Evolutionary conservation across 2,113 vertebrate genomes (phyloP).

Genomic region (Brachyistius frenatus): DNA sequence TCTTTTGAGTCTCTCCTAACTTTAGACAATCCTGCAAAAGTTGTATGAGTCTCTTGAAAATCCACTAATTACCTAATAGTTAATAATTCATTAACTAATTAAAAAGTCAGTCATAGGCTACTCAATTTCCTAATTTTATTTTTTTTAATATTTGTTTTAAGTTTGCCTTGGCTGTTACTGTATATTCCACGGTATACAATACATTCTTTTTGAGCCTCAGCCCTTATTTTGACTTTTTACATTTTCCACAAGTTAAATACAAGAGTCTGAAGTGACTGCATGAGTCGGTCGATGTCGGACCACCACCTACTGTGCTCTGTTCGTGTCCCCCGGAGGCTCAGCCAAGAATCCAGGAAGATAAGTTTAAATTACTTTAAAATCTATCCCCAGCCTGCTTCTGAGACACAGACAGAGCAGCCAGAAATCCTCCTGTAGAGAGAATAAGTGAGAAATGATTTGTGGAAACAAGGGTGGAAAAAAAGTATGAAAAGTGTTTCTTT

Average conservation of each 20-base stretch:
- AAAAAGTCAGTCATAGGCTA: no score
- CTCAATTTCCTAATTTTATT: neutral
- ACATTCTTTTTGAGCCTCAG: neutral
- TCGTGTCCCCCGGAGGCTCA: slow-evolving; percentile 27
- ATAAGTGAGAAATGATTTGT: slow-evolving; percentile 26
- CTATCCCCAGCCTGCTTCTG: slow-evolving; percentile 19
- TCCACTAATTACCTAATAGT: no score
- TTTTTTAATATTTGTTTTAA: neutral
- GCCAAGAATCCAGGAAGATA: slow-evolving; percentile 37
- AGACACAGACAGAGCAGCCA: slow-evolving; percentile 27
- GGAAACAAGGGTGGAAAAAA: slow-evolving; percentile 4
- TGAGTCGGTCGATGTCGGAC: slow-evolving; percentile 21
- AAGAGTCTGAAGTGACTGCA: slow-evolving; percentile 17
- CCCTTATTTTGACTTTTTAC: slow-evolving; percentile 2
- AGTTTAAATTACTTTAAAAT: slow-evolving; percentile 46
- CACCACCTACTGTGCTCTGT: slow-evolving; percentile 46
- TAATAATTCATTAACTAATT: neutral
- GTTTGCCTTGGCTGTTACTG: neutral
- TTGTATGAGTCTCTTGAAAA: no score
- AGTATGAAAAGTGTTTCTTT: slow-evolving; percentile 24
- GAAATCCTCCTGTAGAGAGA: slow-evolving; percentile 26
- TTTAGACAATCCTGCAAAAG: no score
- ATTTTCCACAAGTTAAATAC: slow-evolving; percentile 22
- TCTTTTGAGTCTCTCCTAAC: neutral
- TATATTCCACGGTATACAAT: neutral